Evolutionary conservation across 2,113 vertebrate genomes (phyloP), one percentile per base, ranked within the genome.

Genomic region (Drymodes brunneopygia): DNA sequence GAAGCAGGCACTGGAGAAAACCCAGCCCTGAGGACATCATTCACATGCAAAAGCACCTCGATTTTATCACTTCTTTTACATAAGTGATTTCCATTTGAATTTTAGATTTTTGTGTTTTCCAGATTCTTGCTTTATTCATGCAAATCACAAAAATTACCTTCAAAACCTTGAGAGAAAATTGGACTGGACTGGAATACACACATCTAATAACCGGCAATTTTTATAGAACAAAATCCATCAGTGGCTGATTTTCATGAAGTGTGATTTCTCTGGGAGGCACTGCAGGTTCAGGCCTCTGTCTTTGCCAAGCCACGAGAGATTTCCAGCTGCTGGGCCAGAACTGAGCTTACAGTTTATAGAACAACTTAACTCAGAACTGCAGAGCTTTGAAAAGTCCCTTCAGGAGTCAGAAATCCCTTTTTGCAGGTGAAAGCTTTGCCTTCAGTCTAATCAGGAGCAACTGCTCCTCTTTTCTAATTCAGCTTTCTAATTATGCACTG

Each of bases 11-110:
- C 22, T 88, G 78, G 79, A 86, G 84, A 72, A 65, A 95, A 66
- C 82, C 81, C 86, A 85, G 6, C 87, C 97, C 95, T 14, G 33
- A 94, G 92, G 91, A 93, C 77, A 90, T 88, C 50, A 93, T 96
- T 95, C 82, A 62, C 91, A 96, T 94, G 94, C 94, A 97, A 90
- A 97, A 77, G 77, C 84, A 94, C 85, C 87, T 88, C 70, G 92
- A 86, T 95, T 81, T 86, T 86, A 92, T 91, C 70, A 85, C 74
- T 85, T 60, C 74, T 86, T 94, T 97, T 94, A 93, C 97, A 97
- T 93, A 89, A 91, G 74, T 64, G 81, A 82, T 95, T 95, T 64
- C 88, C 88, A 94, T 95, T 82, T 94, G 95, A 96, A 96, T 95
- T 97, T 96, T 85, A 95, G 86, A 95, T 92, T 80, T 93, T 79